Percentiles rank a stretch among this genome's conserved stretches.
Evolutionary conservation across 2,113 vertebrate species (phyloP).

Genomic region (Corythornis cristatus): DNA sequence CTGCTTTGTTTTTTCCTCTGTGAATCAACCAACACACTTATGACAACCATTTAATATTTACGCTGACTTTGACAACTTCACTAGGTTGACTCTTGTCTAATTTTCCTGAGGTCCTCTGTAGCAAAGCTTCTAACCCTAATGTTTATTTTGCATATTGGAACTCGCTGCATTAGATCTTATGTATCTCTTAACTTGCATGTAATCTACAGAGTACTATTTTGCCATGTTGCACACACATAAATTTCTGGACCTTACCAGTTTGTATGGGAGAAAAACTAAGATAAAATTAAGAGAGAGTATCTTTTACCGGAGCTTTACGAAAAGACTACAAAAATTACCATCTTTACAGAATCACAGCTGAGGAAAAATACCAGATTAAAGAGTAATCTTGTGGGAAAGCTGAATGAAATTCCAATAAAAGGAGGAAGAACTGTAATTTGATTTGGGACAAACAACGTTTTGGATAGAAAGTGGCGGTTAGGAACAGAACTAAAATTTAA

Average conservation of each 20-base stretch:
- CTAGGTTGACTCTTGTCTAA: background rate
- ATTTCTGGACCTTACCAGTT: background rate
- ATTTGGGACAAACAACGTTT: background rate
- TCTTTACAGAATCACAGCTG: background rate
- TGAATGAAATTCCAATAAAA: background rate
- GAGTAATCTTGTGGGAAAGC: background rate
- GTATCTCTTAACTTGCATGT: background rate
- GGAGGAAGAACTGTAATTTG: background rate
- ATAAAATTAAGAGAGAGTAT: background rate
- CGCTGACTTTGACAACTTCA: background rate
- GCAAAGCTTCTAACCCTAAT: background rate
- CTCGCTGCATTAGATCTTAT: background rate
- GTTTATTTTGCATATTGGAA: background rate
- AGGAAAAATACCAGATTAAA: background rate
- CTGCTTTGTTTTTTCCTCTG: background rate
- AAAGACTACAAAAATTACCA: rapidly evolving
- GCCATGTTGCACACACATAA: background rate
- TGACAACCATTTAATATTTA: background rate
- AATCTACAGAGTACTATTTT: background rate
- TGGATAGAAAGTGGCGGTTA: background rate
- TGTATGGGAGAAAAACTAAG: background rate
- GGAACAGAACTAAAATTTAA: background rate
- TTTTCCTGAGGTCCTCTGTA: background rate
- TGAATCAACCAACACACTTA: background rate
- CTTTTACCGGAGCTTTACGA: background rate